Percentiles rank a stretch among this genome's conserved stretches.
phyloP scores from a whole-genome alignment of 2,797 vertebrate genomes.

The Danio jaintianensis region DNA sequence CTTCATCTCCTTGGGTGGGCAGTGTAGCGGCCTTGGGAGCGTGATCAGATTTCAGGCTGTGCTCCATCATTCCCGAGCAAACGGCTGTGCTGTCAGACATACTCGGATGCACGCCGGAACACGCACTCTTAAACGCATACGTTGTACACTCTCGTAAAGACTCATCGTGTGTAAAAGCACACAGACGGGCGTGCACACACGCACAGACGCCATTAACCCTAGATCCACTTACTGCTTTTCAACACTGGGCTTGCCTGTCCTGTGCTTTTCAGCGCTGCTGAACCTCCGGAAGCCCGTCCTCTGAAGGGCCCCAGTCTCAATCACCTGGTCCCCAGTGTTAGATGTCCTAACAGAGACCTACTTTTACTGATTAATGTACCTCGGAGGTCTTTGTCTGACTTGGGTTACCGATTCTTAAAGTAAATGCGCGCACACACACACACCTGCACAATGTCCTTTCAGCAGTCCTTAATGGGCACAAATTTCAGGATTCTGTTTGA shows the following conservation, averaged over 20 bases:
- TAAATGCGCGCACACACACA: slow-evolving; percentile 12
- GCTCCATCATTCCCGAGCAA: slow-evolving; percentile 49
- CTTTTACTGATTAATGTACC: slow-evolving; percentile 50
- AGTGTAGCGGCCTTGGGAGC: slow-evolving; percentile 44
- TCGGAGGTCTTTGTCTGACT: slow-evolving; percentile 37
- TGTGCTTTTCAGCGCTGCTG: slow-evolving; percentile 49
- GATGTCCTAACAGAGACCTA: slow-evolving; percentile 48
- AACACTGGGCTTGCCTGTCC: slow-evolving; percentile 57
- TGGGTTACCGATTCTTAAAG: slow-evolving; percentile 29
- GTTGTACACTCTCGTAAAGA: slow-evolving; percentile 37
- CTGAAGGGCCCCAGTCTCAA: slow-evolving; percentile 35
- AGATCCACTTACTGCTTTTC: slow-evolving; percentile 60
- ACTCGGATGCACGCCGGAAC: slow-evolving; percentile 18
- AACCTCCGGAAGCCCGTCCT: slow-evolving; percentile 39
- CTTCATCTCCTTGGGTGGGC: slow-evolving; percentile 59
- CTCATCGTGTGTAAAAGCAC: slow-evolving; percentile 16
- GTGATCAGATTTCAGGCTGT: slow-evolving; percentile 55
- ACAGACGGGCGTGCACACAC: slow-evolving; percentile 31
- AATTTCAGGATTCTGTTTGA: background rate
- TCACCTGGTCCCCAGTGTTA: slow-evolving; percentile 50
- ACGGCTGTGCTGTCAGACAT: slow-evolving; percentile 34
- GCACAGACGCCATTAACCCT: slow-evolving; percentile 55
- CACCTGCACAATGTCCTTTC: slow-evolving; percentile 20
- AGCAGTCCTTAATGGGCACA: background rate
- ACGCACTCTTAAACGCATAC: slow-evolving; percentile 28